Evolutionary conservation across 1,140 invertebrate species (phyloP).

Genomic region (Hylaeus volcanicus): DNA sequence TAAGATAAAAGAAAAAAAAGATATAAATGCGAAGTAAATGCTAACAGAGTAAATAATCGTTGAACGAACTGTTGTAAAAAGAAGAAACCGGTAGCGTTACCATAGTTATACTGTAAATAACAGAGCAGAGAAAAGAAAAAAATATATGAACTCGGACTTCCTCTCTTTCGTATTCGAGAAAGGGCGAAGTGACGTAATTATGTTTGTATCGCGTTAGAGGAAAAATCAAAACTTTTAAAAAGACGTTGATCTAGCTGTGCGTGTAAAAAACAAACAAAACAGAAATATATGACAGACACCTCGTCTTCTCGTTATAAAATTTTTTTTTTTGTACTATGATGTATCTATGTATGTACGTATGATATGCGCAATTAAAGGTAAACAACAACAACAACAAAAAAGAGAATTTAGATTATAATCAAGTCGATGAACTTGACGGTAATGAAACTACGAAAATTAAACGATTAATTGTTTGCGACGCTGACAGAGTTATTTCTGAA

Average conservation of each 20-base stretch:
- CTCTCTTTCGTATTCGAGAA: constrained; percentile 10
- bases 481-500: not conserved
- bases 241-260: constrained; percentile 30
- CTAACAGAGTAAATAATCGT: constrained; percentile 36
- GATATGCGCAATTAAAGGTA: constrained; percentile 24
- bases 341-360: constrained; percentile 14
- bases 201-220: constrained; percentile 19
- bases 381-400: not conserved
- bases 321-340: constrained; percentile 26
- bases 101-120: constrained; percentile 48
- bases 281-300: constrained; percentile 20
- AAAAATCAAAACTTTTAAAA: constrained; percentile 34
- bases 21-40: constrained; percentile 8
- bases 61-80: constrained; percentile 47
- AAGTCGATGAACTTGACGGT: too few relatives aligned
- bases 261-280: constrained; percentile 18
- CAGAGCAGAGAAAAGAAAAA: not conserved
- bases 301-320: constrained; percentile 13
- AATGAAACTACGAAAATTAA: not conserved
- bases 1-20: not conserved
- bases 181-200: not conserved
- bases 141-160: not conserved
- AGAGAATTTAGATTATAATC: too few relatives aligned
- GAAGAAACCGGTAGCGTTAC: constrained; percentile 19
- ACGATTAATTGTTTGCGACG: not conserved